phyloP scores from a whole-genome alignment of 2,113 vertebrate genomes.

The Falco punctatus region DNA sequence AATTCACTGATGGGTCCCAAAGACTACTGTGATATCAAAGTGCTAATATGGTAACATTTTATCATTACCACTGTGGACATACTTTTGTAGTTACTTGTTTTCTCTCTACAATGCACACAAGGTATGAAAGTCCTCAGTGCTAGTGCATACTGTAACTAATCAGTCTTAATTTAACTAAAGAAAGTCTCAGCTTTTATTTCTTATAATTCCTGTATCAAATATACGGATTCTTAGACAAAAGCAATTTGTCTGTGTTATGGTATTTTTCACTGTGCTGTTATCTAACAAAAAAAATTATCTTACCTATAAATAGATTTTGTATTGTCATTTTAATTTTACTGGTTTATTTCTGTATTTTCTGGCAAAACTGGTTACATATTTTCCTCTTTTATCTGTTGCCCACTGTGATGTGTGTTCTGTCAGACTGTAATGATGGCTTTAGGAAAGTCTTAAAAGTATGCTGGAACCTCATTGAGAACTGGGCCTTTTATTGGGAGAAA shows the following conservation, averaged over 20 bases:
- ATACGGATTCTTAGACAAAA: not conserved
- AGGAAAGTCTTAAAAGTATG: not conserved
- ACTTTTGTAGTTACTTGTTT: not conserved
- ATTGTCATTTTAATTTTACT: not conserved
- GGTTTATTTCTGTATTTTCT: not conserved
- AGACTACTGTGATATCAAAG: not conserved
- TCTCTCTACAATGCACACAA: not conserved
- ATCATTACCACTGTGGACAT: not conserved
- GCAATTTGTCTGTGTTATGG: not conserved
- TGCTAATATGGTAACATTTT: not conserved
- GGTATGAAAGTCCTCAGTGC: not conserved
- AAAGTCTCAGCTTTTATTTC: not conserved
- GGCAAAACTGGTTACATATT: not conserved
- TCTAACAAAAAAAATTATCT: not conserved
- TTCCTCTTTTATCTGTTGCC: not conserved
- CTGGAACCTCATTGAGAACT: not conserved
- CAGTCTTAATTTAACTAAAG: not conserved
- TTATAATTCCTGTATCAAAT: not conserved
- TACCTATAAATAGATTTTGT: not conserved
- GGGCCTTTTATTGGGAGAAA: not conserved
- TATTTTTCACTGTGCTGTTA: not conserved
- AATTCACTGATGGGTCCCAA: not conserved
- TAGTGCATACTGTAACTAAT: not conserved
- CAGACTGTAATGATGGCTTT: not conserved
- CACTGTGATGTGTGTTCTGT: not conserved